phyloP scores from a whole-genome alignment of 2,797 vertebrate genomes.

The Synanceia verrucosa region DNA sequence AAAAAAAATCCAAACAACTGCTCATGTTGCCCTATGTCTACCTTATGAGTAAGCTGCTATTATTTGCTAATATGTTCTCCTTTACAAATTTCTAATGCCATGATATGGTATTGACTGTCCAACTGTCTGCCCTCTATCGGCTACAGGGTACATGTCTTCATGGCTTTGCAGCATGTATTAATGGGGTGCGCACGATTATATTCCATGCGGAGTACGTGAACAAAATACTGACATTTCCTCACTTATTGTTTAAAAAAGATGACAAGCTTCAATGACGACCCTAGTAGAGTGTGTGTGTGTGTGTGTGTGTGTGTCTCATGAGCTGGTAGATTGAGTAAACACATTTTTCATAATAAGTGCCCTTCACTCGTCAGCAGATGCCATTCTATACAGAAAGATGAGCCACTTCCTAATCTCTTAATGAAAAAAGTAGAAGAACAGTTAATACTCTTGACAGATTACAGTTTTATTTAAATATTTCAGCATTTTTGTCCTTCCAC shows the following conservation, averaged over 20 bases:
- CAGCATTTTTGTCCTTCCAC: slow-evolving; percentile 35
- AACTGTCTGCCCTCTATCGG: background rate
- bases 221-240: slow-evolving; percentile 5
- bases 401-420: slow-evolving; percentile 57
- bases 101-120: background rate
- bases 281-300: background rate
- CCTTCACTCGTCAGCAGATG: slow-evolving; percentile 58
- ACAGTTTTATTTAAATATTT: slow-evolving; percentile 45
- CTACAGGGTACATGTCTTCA: background rate
- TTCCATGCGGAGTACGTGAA: background rate
- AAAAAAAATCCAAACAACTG: background rate
- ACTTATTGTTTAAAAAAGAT: slow-evolving; percentile 17
- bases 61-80: background rate
- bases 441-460: slow-evolving; percentile 50
- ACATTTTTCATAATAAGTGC: slow-evolving; percentile 58
- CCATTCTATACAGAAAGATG: slow-evolving; percentile 49
- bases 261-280: slow-evolving; percentile 1
- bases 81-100: background rate
- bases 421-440: slow-evolving; percentile 47
- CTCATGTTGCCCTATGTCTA: background rate
- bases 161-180: background rate
- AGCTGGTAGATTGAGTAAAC: slow-evolving; percentile 47
- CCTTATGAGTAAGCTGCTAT: background rate
- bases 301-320: slow-evolving; percentile 13
- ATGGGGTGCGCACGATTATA: background rate